Conservation (phyloP, 2,888 invertebrate genomes). For the Napeogenes sylphis region DNA sequence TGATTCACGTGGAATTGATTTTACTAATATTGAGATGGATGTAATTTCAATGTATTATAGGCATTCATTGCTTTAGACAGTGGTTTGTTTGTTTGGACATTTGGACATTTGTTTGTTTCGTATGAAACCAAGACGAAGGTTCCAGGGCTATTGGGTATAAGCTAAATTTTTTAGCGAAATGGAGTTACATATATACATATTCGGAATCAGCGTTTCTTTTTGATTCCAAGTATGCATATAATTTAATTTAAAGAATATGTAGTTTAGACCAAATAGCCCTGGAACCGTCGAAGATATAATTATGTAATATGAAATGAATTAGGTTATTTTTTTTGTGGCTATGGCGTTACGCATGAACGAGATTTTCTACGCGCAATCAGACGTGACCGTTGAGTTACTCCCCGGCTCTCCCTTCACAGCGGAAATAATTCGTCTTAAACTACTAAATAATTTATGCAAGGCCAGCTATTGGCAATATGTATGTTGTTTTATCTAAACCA, state of each 20-base stretch:
- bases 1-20: background rate
- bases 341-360: slow-evolving; percentile 59
- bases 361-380: slow-evolving; percentile 62
- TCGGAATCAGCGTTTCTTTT: no score
- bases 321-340: slow-evolving; percentile 30
- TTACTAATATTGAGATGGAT: background rate
- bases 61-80: no score
- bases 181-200: no score
- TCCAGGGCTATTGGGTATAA: no score
- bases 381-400: slow-evolving; percentile 63
- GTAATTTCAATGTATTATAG: no score
- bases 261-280: no score
- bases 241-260: no score
- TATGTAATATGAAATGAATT: slow-evolving; percentile 41
- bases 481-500: no score
- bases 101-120: no score
- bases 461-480: slow-evolving; percentile 4
- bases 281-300: slow-evolving; percentile 1
- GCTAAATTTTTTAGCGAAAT: no score
- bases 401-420: slow-evolving; percentile 46
- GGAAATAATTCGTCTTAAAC: slow-evolving; percentile 45
- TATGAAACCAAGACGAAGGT: no score
- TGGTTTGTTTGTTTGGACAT: background rate
- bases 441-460: slow-evolving; percentile 19
- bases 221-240: no score